Conservation (phyloP, 2,113 vertebrate species). For the Oreocharis arfaki region DNA sequence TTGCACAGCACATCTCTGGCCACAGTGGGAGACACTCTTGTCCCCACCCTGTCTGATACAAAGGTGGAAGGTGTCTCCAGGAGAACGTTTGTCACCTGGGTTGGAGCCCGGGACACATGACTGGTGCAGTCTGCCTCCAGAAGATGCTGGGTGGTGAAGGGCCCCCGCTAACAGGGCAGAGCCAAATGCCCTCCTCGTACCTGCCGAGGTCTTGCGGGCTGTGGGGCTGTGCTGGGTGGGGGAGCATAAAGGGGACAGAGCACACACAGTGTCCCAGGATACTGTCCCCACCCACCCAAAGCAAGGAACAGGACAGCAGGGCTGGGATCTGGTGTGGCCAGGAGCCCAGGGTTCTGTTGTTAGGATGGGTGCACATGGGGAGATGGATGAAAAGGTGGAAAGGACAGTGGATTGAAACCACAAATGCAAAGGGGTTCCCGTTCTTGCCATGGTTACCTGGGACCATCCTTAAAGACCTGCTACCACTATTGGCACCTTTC, state of each 20-base stretch:
- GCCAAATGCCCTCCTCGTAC: accelerated
- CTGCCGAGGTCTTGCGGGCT: background rate
- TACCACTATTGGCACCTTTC: background rate
- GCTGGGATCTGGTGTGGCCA: background rate
- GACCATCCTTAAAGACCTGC: background rate
- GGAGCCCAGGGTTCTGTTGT: no score
- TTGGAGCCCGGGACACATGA: background rate
- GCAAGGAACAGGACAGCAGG: background rate
- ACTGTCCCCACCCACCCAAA: background rate
- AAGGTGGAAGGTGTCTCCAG: background rate
- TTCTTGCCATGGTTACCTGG: background rate
- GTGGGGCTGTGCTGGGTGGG: background rate
- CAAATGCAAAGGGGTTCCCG: background rate
- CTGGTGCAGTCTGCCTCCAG: background rate
- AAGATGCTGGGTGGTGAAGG: background rate
- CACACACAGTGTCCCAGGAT: background rate
- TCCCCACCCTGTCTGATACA: no score
- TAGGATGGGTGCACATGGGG: background rate
- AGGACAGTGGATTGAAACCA: background rate
- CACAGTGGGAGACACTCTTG: accelerated
- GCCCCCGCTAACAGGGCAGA: background rate
- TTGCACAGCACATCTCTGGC: background rate
- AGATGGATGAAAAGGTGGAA: background rate
- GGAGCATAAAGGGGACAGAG: accelerated
- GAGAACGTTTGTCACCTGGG: background rate